Base-by-base conservation (phyloP, 2,113 vertebrate genomes). In the Caracal caracal region DNA sequence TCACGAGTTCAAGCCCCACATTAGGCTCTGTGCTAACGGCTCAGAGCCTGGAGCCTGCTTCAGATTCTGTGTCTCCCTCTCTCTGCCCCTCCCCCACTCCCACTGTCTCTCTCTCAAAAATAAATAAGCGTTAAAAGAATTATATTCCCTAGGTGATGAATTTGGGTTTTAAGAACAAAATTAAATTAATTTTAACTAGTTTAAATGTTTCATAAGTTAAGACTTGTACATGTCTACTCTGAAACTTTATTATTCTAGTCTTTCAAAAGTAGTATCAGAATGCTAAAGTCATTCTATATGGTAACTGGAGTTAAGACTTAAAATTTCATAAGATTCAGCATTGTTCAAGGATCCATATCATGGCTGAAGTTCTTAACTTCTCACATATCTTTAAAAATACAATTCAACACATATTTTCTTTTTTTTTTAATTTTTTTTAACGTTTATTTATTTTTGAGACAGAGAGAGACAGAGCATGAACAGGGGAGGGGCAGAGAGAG, bases 151-250 rank as follows among this genome's bases (percentile, higher is more conserved):
- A 66, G 19, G 28, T 75, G 33, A 73, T 90, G 8, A 83, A 73
- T 73, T 65, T 90, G 37, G 15, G n/a, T 82, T 89, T 85, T 65
- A 92, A 81, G 53, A 91, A 89, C 19, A 59, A 30, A 53, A 6
- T 53, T 76, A 73, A 94, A 61, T 70, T 87, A 94, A 65, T 73
- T 28, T 89, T 49, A 94, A 73, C 12, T 81, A 65, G 13, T 37
- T 66, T 28, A 70, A 90, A 94, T 10, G 19, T 90, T 93, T 93
- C 65, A 73, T 73, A 96, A 86, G 73, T 82, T 92, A 92, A 96
- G 33, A 3, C 61, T 16, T 30, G 24, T 70, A 24, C 1, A 49
- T n/a, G 16, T 56, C 6, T 73, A 66, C 49, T 90, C 51, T 90
- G 35, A 93, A 73, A 91, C 1, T 17, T 49, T 82, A 49, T n/a